These are phyloP conservation scores for Desmophyllum pertusum DNA, from an alignment of 92 coral and sea anemone genomes.

Conservation along the genomic window DNA sequence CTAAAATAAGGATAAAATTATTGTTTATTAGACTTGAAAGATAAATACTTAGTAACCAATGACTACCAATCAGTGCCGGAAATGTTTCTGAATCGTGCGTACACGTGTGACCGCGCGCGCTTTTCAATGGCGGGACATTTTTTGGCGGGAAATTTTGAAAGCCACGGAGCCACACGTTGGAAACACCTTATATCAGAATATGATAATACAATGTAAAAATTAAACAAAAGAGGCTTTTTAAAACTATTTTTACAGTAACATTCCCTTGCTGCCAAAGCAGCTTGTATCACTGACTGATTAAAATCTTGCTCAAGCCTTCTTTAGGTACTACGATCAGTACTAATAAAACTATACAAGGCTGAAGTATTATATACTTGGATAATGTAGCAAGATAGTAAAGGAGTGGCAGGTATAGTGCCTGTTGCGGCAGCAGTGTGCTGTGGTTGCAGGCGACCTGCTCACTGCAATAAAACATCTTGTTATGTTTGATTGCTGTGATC, in stretches of 20 bases:
- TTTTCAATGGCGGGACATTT: not conserved
- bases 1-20: no score
- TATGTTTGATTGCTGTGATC: slow-evolving; percentile 90
- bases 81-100: not conserved
- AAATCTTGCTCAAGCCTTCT: no score
- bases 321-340: no score
- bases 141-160: not conserved
- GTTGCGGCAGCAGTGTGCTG: not conserved
- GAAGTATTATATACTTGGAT: no score
- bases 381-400: not conserved
- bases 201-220: not conserved
- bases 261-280: not conserved
- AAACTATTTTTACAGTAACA: no score
- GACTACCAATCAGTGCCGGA: no score
- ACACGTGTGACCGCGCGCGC: not conserved
- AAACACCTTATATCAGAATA: not conserved
- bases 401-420: not conserved
- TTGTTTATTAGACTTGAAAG: not conserved
- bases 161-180: not conserved
- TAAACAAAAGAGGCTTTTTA: no score
- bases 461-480: slow-evolving; percentile 65
- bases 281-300: no score
- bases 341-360: no score
- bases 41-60: not conserved
- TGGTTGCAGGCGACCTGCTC: slow-evolving; percentile 54